Percentiles rank a stretch among this genome's conserved stretches.
Conservation (phyloP, 2,888 invertebrate genomes). For the Philonicus albiceps region DNA sequence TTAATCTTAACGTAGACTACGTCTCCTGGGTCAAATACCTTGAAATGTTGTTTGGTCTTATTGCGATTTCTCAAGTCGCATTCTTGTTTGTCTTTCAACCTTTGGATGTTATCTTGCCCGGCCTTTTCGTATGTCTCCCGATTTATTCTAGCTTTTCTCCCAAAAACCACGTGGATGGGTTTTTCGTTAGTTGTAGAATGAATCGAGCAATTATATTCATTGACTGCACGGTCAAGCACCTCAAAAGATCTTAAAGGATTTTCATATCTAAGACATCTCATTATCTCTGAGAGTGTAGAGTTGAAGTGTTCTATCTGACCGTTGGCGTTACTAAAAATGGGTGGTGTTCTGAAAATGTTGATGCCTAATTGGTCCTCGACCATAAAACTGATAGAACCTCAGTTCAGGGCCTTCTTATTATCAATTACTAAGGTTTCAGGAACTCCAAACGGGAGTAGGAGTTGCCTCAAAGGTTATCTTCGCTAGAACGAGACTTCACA, state of each 20-base stretch:
- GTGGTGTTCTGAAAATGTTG: constrained; percentile 11
- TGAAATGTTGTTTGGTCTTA: not conserved
- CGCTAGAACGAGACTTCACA: constrained; percentile 28
- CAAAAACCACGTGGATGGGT: not conserved
- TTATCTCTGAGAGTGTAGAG: constrained; percentile 48
- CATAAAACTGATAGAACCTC: constrained; percentile 36
- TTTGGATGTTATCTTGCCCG: not conserved
- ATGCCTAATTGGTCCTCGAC: constrained; percentile 43
- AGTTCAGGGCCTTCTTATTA: constrained; percentile 46
- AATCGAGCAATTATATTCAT: constrained; percentile 13
- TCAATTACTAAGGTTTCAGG: constrained; percentile 46
- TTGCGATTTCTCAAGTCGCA: constrained; percentile 42
- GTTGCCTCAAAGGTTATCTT: too few relatives aligned
- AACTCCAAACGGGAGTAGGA: constrained; percentile 45
- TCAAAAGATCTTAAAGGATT: constrained; percentile 42
- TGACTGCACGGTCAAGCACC: constrained; percentile 44
- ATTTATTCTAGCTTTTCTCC: not conserved
- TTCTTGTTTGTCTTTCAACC: not conserved
- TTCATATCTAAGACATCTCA: constrained; percentile 47
- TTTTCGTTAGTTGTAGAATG: constrained; percentile 42
- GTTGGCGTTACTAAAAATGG: constrained; percentile 41
- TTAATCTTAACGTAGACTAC: constrained; percentile 35
- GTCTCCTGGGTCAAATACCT: constrained; percentile 42
- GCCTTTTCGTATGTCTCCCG: not conserved
- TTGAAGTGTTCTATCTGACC: constrained; percentile 48